Base-by-base conservation (phyloP, 2,797 vertebrate genomes). In the Strix occidentalis region DNA sequence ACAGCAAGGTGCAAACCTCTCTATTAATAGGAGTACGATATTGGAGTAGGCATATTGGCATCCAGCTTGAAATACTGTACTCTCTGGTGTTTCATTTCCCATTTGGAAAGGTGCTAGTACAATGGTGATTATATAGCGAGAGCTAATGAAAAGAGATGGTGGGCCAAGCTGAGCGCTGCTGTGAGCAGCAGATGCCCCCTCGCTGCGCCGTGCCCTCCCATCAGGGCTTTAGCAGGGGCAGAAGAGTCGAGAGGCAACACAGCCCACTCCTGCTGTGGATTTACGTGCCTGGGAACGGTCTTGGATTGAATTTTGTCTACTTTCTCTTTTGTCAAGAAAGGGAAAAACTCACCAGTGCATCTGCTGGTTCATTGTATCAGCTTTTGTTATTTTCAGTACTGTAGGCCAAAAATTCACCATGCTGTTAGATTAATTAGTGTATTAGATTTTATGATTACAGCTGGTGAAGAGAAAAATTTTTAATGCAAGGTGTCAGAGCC, bases 101-200 rank as follows among this genome's bases (percentile, higher is more conserved):
- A 2, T 4, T 46, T 25, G 63, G 69, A 21, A 64, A 69, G 61
- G 16, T 11, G 51, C 37, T 57, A 2, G 54, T 17, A 7, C 28
- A 6, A 2, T 2, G 61, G 43, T 9, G 29, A 3, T 51, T 11
- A 5, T 4, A 4, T 4, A 6, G 41, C 2, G 2, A 12, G 41
- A 17, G 31, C 35, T 43, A 5, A 6, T 3, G 68, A 31, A 18
- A 10, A 19, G 41, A 4, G 41, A 4, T 2, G 45, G 57, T 12
- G 43, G 39, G 63, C 41, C 26, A 19, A 8, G 56, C 25, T 6
- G 56, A 18, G 63, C 5, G 1, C 37, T 5, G 6, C 45, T 4
- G 28, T 3, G 3, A 16, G 37, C 28, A 29, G 61, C 33, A 8
- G 61, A 11, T 6, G 41, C 7, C 16, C 0, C 28, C 46, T 6